Evolutionary conservation across 2,888 invertebrate genomes (phyloP).

Genomic region (Drosophila nr. perissopoda): DNA sequence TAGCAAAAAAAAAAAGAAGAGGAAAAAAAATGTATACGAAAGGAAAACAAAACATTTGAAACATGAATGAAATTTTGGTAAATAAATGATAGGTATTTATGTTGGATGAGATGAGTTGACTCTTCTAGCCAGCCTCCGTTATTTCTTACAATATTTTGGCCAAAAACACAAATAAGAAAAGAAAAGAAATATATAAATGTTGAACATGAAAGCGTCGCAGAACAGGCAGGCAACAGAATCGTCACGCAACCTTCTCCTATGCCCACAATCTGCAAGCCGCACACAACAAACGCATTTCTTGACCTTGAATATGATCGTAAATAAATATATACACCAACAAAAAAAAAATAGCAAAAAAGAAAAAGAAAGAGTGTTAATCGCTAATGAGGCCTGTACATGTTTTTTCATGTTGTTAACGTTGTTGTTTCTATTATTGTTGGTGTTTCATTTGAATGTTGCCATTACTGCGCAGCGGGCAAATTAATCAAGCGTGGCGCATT

Average conservation of each 20-base stretch:
- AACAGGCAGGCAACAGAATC: conserved; percentile 18
- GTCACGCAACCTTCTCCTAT: background rate
- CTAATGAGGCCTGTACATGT: conserved; percentile 67
- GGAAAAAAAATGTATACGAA: conserved; percentile 17
- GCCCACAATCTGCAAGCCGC: background rate
- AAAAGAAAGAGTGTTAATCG: conserved; percentile 51
- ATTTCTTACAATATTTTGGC: conserved; percentile 37
- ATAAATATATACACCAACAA: conserved; percentile 46
- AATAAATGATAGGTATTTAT: conserved; percentile 65
- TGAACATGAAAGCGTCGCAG: conserved; percentile 37
- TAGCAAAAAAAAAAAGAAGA: conserved; percentile 14
- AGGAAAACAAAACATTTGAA: conserved; percentile 52
- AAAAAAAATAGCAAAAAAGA: background rate
- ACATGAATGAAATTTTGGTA: conserved; percentile 73
- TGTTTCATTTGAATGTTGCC: conserved; percentile 31
- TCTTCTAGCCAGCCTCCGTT: conserved; percentile 27
- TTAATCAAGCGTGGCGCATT: conserved; percentile 74
- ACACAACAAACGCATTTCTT: conserved; percentile 63
- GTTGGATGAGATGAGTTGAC: conserved; percentile 1
- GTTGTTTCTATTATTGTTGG: conserved; percentile 27
- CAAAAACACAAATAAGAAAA: background rate
- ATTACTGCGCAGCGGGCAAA: conserved; percentile 74
- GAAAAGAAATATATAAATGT: conserved; percentile 27
- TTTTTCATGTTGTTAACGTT: conserved; percentile 10
- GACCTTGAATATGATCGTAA: conserved; percentile 68